Percentiles rank a stretch among this genome's conserved stretches.
phyloP scores from a whole-genome alignment of 1,140 invertebrate genomes.

The Drosophila elegans region DNA sequence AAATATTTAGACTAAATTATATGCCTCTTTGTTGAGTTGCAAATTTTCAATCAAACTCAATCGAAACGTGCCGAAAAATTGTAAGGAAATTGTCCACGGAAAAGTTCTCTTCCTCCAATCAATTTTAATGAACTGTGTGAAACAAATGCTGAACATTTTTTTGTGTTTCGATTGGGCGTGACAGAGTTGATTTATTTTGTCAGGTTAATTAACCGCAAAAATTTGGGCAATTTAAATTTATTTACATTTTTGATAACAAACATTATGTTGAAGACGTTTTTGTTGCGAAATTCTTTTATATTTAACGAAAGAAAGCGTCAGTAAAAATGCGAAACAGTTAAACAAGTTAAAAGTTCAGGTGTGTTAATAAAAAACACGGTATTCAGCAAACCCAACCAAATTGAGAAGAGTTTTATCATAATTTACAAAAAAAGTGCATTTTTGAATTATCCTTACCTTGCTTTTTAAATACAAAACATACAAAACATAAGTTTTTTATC shows the following conservation, averaged over 20 bases:
- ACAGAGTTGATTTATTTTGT: conserved; percentile 14
- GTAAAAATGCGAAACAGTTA: no score
- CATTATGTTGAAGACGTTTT: not conserved
- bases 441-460: no score
- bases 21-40: conserved; percentile 17
- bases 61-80: conserved; percentile 48
- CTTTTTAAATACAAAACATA: no score
- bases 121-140: conserved; percentile 34
- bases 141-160: not conserved
- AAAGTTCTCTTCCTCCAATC: conserved; percentile 1
- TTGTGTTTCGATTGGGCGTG: conserved; percentile 15
- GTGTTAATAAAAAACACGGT: no score
- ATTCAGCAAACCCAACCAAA: no score
- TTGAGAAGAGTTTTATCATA: no score
- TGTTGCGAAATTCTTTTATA: no score
- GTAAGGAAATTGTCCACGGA: conserved; percentile 9
- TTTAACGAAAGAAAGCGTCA: no score
- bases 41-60: conserved; percentile 49
- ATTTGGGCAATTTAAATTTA: conserved; percentile 15
- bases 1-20: conserved; percentile 52
- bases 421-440: no score
- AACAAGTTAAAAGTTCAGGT: no score
- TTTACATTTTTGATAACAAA: not conserved
- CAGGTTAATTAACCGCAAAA: conserved; percentile 20
- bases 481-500: no score